Evolutionary conservation across 2,888 invertebrate species (phyloP).

Genomic region (Drosophila eohydei): DNA sequence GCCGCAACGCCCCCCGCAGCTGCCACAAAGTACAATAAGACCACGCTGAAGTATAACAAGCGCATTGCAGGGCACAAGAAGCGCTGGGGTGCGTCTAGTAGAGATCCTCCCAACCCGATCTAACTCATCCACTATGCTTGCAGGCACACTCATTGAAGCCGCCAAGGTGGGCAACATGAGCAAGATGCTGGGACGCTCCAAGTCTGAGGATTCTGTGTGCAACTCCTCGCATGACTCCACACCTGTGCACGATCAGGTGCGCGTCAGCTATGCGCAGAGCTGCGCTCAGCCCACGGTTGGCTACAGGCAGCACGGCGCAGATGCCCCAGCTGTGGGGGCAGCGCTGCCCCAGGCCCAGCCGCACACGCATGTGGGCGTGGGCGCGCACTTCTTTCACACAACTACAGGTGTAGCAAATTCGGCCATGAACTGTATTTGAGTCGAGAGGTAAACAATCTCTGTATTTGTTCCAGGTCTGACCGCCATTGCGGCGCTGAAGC

Average conservation of each 20-base stretch:
- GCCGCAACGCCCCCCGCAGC: constrained; percentile 20
- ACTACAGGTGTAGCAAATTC: constrained; percentile 71
- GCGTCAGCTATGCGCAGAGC: constrained; percentile 82
- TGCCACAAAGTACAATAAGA: constrained; percentile 83
- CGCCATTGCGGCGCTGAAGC: constrained; percentile 90
- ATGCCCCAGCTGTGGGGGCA: neutral
- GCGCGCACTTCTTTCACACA: constrained; percentile 82
- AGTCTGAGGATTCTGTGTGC: constrained; percentile 93
- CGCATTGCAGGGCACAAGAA: constrained; percentile 89
- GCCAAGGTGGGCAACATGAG: constrained; percentile 93
- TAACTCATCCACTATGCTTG: no score
- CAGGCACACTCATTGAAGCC: constrained; percentile 92
- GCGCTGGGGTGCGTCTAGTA: constrained; percentile 87
- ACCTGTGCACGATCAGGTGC: constrained; percentile 90
- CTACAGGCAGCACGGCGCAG: constrained; percentile 51
- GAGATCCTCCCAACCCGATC: no score
- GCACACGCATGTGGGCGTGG: constrained; percentile 59
- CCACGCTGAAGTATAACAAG: constrained; percentile 85
- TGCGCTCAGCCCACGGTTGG: constrained; percentile 62
- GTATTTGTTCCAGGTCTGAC: constrained; percentile 73
- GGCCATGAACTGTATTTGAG: neutral
- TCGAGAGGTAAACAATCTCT: neutral
- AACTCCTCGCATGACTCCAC: constrained; percentile 87
- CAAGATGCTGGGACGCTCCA: constrained; percentile 91
- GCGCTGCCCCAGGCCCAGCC: constrained; percentile 9